Evolutionary conservation across 1,140 invertebrate genomes (phyloP), one percentile per base, ranked within the genome.

Genomic region (Cyrtorhinus lividipennis): DNA sequence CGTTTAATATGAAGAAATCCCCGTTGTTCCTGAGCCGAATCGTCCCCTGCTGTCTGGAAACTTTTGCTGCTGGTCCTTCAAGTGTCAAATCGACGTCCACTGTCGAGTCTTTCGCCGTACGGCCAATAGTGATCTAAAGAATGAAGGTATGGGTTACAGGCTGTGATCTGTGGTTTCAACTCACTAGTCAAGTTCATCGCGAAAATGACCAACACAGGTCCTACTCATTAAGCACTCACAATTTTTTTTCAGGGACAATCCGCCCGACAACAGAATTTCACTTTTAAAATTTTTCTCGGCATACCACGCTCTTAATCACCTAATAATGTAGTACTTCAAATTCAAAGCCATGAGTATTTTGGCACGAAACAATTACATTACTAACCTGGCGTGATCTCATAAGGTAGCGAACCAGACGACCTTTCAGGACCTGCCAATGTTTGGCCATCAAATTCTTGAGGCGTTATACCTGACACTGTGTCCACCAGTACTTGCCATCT

Each of bases 401-500:
- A 20, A 96, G 79, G 75, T 95, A 98, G 44, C 93, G 79, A 5
- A 98, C 93, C 66, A 93, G 81, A 65, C 92, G 79, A 5, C 95
- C 95, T 38, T 90, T 77, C n/a, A 98, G 77, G 57, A 97, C 88
- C n/a, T 0, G 92, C 95, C 48, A 96, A 78, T 0, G 93, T 96
- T 73, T 95, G 89, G 73, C 86, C 88, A 73, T 97, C 94, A 72
- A 92, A 84, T 69, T 92, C 88, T 2, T 82, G 82, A 30, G 83
- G 82, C 68, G 84, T 86, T 3, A 81, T 80, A 2, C 89, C 90
- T 30, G 86, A 86, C 1, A 93, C 87, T 65, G 85, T 88, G 69
- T 95, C 92, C 12, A 95, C 90, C 38, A 97, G 72, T n/a, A 95
- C 90, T 73, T 95, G 92, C 90, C 90, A 95, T 65, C 90, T 83